Conservation (phyloP, 2,888 invertebrate genomes). For the Orchestes rusci region DNA sequence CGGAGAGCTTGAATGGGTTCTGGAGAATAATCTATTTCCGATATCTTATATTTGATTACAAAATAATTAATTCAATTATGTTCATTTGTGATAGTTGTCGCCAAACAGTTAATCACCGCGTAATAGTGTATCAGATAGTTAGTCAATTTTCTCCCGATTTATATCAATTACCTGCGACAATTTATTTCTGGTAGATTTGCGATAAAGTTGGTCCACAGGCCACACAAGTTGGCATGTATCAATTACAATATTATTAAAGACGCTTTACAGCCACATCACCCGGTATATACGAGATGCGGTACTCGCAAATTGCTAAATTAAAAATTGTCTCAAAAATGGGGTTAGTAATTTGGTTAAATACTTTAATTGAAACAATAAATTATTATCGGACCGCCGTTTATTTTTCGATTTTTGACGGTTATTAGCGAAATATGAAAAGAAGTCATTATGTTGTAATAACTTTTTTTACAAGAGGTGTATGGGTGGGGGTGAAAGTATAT, state of each 20-base stretch:
- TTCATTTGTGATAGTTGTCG: too few relatives aligned
- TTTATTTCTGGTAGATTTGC: background rate
- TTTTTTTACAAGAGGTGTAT: slow-evolving; percentile 11
- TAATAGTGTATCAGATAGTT: background rate
- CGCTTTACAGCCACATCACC: slow-evolving; percentile 8
- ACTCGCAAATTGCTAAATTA: slow-evolving; percentile 18
- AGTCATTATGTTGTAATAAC: slow-evolving; percentile 17
- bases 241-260: slow-evolving; percentile 22
- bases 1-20: too few relatives aligned
- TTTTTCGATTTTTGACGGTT: slow-evolving; percentile 22
- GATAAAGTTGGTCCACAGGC: slow-evolving; percentile 3
- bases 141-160: background rate
- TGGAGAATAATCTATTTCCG: too few relatives aligned
- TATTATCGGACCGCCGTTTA: slow-evolving; percentile 15
- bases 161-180: background rate
- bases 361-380: slow-evolving; percentile 23
- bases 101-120: too few relatives aligned
- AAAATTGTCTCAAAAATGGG: slow-evolving; percentile 21
- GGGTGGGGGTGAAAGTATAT: slow-evolving; percentile 15
- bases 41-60: too few relatives aligned
- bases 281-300: slow-evolving; percentile 9
- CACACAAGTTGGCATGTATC: slow-evolving; percentile 18
- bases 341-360: slow-evolving; percentile 21
- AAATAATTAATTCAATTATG: too few relatives aligned
- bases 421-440: slow-evolving; percentile 17